Evolutionary conservation across 1,140 invertebrate genomes (phyloP).

Genomic region (Zaprionus lachaisei): DNA sequence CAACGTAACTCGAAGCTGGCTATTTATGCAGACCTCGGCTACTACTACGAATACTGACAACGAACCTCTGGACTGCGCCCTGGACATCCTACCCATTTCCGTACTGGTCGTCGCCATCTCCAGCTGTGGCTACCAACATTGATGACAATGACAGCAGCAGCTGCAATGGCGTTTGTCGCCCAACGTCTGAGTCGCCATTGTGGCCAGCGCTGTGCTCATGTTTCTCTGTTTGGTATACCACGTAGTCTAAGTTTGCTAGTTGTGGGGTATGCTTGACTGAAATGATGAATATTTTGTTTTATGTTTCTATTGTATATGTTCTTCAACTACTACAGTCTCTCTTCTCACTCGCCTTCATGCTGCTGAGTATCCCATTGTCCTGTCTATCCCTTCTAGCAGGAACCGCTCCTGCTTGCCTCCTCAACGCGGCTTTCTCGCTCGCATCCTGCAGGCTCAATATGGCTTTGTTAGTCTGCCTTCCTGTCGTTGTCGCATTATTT

Average conservation of each 20-base stretch:
- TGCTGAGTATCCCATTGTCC: background rate
- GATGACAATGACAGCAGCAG: constrained; percentile 68
- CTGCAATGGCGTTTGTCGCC: constrained; percentile 33
- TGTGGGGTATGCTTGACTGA: background rate
- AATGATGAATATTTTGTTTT: too few relatives aligned
- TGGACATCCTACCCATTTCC: background rate
- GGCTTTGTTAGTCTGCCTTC: constrained; percentile 36
- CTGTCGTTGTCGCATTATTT: constrained; percentile 66
- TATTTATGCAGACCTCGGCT: constrained; percentile 21
- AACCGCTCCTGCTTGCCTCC: constrained; percentile 22
- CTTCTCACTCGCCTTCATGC: too few relatives aligned
- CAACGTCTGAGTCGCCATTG: constrained; percentile 52
- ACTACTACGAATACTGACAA: background rate
- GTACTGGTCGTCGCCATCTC: background rate
- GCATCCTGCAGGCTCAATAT: constrained; percentile 34
- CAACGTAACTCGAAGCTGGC: constrained; percentile 69
- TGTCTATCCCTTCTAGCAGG: background rate
- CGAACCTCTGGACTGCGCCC: background rate
- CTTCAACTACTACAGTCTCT: too few relatives aligned
- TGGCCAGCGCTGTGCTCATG: constrained; percentile 56
- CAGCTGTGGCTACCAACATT: constrained; percentile 44
- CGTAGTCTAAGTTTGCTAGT: background rate
- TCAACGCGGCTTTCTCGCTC: background rate
- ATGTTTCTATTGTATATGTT: too few relatives aligned
- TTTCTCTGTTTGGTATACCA: constrained; percentile 46